Conservation (phyloP, 2,113 vertebrate species). For the Zapornia atra region DNA sequence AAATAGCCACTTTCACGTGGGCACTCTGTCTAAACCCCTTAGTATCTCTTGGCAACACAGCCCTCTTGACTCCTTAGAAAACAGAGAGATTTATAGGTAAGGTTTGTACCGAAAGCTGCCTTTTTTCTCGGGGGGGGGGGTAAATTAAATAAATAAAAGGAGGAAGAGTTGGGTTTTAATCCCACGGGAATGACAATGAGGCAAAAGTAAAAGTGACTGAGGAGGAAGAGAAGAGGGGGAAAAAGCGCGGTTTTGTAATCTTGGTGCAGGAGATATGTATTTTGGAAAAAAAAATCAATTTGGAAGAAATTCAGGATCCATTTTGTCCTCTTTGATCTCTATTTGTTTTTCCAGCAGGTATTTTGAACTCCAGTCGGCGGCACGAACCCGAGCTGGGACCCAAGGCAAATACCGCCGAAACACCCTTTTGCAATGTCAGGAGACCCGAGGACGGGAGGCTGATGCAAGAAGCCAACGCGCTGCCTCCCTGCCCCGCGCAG, state of each 20-base stretch:
- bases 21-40: constrained; percentile 47
- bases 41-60: constrained; percentile 55
- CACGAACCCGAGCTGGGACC: constrained; percentile 40
- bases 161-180: constrained; percentile 3
- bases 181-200: not conserved
- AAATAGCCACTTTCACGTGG: constrained; percentile 45
- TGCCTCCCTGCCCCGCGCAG: not conserved
- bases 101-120: not conserved
- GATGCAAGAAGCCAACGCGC: constrained; percentile 60
- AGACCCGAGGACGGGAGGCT: constrained; percentile 41
- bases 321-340: constrained; percentile 73
- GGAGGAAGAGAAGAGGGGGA: not conserved
- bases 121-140: not conserved
- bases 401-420: constrained; percentile 61
- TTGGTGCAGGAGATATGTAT: not conserved
- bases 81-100: constrained; percentile 4
- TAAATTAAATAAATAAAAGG: not conserved
- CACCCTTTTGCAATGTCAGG: constrained; percentile 71
- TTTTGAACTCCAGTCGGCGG: constrained; percentile 65
- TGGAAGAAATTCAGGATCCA: constrained; percentile 58
- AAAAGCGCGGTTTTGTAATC: constrained; percentile 19
- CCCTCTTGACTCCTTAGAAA: constrained; percentile 23
- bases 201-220: constrained; percentile 5
- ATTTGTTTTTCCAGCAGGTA: constrained; percentile 70
- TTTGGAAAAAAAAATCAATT: not conserved